Evolutionary conservation across 2,113 vertebrate species (phyloP), one percentile per base, ranked within the genome.

Genomic region (Noturus placidus): DNA sequence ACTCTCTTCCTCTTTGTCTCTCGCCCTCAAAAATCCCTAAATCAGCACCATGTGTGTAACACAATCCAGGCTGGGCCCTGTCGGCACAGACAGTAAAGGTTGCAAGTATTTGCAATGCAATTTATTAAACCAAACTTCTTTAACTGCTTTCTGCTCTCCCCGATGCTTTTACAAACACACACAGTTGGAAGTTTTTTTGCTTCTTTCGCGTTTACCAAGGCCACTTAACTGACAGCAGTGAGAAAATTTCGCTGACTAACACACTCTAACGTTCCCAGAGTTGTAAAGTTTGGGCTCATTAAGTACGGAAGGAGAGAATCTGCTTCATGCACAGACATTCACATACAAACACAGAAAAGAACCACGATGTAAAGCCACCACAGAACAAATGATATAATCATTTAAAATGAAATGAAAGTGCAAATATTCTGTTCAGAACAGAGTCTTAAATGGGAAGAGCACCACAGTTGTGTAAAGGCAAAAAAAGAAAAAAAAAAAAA

Each of bases 31-130:
- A 89, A 90, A 91, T 76, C 87, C 87, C 87, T 89, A 94, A 95
- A 94, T 93, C 92, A 93, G 92, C 92, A 92, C 88, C 94, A 94
- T 94, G 93, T 94, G 94, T 92, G 86, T 92, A 93, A 94, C 94
- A 91, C 89, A 92, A 94, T 93, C 92, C 95, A 94, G 93, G 92
- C 85, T 89, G 81, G 78, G 86, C 91, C 87, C 84, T 91, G 88
- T 46, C 50, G 88, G 87, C 89, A 91, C 65, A 88, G 82, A 88
- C 88, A 84, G 63, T 89, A 88, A 91, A 81, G 25, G 84, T 67
- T 69, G 65, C 74, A 77, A 91, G 85, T 87, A 83, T 88, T 86
- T 89, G 80, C 82, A 80, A 77, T 82, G 59, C 84, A 59, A 89
- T 86, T 89, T 85, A 88, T 89, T 81, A 56, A 87, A 84, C 83